Base-by-base conservation (phyloP, 2,113 vertebrate species). In the Cnemophilus loriae region DNA sequence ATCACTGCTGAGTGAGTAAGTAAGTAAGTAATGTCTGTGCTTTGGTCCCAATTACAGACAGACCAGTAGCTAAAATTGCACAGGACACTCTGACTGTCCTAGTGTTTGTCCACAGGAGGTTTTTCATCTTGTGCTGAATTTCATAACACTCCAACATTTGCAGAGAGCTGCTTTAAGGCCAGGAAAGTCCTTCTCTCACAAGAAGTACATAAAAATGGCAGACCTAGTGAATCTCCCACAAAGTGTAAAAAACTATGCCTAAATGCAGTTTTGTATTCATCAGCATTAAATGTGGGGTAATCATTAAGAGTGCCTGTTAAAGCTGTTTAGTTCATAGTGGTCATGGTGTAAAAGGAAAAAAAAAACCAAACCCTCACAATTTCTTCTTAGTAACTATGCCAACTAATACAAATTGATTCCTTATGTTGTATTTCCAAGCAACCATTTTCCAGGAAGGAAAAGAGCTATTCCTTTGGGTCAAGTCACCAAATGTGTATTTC, bases 311-410 rank as follows among this genome's bases (percentile, higher is more conserved):
- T 16, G 37, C 33, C 37, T 94, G 15, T 69, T 86, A 89, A 73
- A 84, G 50, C n/a, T 67, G 22, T 80, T 87, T 23, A 61, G 59
- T 65, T 37, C 39, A 73, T 42, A 30, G 30, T 32, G 9, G 37
- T 41, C 22, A 49, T 16, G 26, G 46, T 74, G 55, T 57, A 35
- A 61, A 79, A 55, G 65, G 59, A 82, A 56, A 28, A 37, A 20
- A 2, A 12, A 22, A 61, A 42, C 16, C 16, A 55, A 18, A 0
- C 0, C 3, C 35, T 61, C 27, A 59, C 16, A 23, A 19, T 76
- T 86, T 88, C 32, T 79, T 61, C 50, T 65, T 61, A 77, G 30
- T 61, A 69, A 46, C 16, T 73, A 23, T 61, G 33, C 30, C 50
- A 78, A 10, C 19, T 28, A 61, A 24, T 44, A 28, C 11, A 67